A percentile compares a stretch with the other conserved stretches of the same genome.
Conservation (phyloP, 1,140 invertebrate species). For the Sycophaga agraensis region DNA sequence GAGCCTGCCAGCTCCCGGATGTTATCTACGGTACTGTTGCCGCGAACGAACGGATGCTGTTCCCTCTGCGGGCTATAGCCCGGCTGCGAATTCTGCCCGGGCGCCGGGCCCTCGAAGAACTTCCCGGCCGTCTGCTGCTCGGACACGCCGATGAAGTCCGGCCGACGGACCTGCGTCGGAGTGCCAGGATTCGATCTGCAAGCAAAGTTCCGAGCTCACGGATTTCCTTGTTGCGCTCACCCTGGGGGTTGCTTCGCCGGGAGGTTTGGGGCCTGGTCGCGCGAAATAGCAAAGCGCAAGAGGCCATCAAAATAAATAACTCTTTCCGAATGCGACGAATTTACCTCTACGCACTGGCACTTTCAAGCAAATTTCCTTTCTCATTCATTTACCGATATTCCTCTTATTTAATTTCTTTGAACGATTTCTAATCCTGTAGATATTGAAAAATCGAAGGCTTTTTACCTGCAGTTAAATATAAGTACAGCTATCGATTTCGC, state of each 20-base stretch:
- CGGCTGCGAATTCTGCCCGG: background rate
- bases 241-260: background rate
- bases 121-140: constrained; percentile 34
- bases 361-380: no score
- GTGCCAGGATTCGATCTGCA: constrained; percentile 85
- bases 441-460: no score
- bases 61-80: constrained; percentile 67
- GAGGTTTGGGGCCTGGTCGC: no score
- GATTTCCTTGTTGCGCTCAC: background rate
- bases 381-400: no score
- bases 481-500: no score
- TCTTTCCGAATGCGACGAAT: background rate
- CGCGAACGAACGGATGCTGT: constrained; percentile 57
- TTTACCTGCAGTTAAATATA: no score
- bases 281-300: no score
- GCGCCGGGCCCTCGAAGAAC: constrained; percentile 60
- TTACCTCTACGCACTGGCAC: background rate
- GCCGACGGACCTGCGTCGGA: constrained; percentile 80
- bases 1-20: constrained; percentile 79
- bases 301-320: background rate
- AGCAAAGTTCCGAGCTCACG: constrained; percentile 13
- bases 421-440: no score
- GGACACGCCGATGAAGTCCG: constrained; percentile 78
- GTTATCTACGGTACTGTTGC: constrained; percentile 62
- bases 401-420: no score